Percentiles rank a stretch among this genome's conserved stretches.
Evolutionary conservation across 1,140 invertebrate genomes (phyloP).

Genomic region (Pseudachorutes palmiensis): DNA sequence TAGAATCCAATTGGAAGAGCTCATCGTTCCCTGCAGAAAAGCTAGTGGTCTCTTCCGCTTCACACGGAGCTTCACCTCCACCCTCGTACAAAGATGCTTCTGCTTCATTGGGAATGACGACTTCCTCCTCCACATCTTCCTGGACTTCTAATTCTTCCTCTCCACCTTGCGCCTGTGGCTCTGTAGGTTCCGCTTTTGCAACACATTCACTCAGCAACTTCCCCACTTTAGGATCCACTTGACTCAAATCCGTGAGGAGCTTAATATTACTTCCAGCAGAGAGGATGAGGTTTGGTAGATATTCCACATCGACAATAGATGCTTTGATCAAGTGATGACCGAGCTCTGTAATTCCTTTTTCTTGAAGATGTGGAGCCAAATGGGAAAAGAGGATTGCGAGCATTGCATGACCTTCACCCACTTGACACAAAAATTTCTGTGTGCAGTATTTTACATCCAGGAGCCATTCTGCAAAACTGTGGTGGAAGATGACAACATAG

Average conservation of each 20-base stretch:
- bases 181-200: slow-evolving; percentile 38
- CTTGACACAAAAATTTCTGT: slow-evolving; percentile 81
- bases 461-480: slow-evolving; percentile 88
- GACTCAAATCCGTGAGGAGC: slow-evolving; percentile 18
- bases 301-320: not conserved
- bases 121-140: not conserved
- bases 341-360: slow-evolving; percentile 50
- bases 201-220: slow-evolving; percentile 48
- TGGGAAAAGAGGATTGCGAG: slow-evolving; percentile 74
- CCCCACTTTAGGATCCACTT: slow-evolving; percentile 27
- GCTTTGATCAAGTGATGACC: slow-evolving; percentile 49
- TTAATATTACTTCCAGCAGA: slow-evolving; percentile 34
- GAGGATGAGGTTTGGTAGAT: slow-evolving; percentile 44
- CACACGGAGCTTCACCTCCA: slow-evolving; percentile 37
- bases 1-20: slow-evolving; percentile 13
- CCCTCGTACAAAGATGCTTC: slow-evolving; percentile 24
- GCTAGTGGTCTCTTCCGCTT: slow-evolving; percentile 32
- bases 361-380: slow-evolving; percentile 47
- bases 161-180: not conserved
- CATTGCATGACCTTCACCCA: slow-evolving; percentile 78
- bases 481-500: slow-evolving; percentile 59
- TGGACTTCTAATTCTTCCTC: not conserved
- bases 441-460: slow-evolving; percentile 94
- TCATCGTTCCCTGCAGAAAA: slow-evolving; percentile 19
- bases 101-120: not conserved